Evolutionary conservation across 2,797 vertebrate genomes (phyloP).

Genomic region (Aeoliscus strigatus): DNA sequence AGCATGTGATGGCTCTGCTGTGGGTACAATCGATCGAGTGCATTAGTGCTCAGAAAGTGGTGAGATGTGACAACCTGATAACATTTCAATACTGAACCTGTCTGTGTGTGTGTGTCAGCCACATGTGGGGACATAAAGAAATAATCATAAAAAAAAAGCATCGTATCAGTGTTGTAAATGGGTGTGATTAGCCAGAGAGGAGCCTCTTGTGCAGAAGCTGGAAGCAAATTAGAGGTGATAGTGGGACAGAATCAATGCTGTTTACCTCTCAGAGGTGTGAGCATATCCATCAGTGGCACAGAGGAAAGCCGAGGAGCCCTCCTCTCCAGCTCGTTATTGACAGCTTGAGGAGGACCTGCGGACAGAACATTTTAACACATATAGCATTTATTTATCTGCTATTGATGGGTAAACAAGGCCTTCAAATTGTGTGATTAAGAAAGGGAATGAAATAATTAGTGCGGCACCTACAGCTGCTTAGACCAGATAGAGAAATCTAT

Average conservation of each 20-base stretch:
- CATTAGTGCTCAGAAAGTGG: slow-evolving; percentile 70
- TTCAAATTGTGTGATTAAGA: slow-evolving; percentile 69
- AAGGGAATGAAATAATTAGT: slow-evolving; percentile 57
- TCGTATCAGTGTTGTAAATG: slow-evolving; percentile 71
- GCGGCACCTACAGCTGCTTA: slow-evolving; percentile 37
- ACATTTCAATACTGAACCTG: slow-evolving; percentile 73
- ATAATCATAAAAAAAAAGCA: slow-evolving; percentile 22
- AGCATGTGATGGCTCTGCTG: slow-evolving; percentile 64
- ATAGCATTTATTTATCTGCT: slow-evolving; percentile 69
- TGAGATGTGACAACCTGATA: slow-evolving; percentile 70
- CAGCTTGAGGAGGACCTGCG: slow-evolving; percentile 74
- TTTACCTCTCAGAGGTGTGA: slow-evolving; percentile 82
- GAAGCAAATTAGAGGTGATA: slow-evolving; percentile 79
- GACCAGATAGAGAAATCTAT: slow-evolving; percentile 31
- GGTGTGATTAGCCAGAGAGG: slow-evolving; percentile 80
- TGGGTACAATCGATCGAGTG: slow-evolving; percentile 67
- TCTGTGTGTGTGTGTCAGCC: slow-evolving; percentile 59
- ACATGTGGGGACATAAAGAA: slow-evolving; percentile 56
- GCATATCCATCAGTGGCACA: slow-evolving; percentile 79
- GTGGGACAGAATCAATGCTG: slow-evolving; percentile 82
- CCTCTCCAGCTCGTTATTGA: slow-evolving; percentile 72
- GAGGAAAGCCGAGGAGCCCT: slow-evolving; percentile 71
- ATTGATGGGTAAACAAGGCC: slow-evolving; percentile 61
- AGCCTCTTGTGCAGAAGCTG: slow-evolving; percentile 70
- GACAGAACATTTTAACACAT: slow-evolving; percentile 72